These are phyloP conservation scores for Phyllostomus hastatus DNA, from an alignment of 2,113 vertebrate genomes.

Conservation along the genomic window DNA sequence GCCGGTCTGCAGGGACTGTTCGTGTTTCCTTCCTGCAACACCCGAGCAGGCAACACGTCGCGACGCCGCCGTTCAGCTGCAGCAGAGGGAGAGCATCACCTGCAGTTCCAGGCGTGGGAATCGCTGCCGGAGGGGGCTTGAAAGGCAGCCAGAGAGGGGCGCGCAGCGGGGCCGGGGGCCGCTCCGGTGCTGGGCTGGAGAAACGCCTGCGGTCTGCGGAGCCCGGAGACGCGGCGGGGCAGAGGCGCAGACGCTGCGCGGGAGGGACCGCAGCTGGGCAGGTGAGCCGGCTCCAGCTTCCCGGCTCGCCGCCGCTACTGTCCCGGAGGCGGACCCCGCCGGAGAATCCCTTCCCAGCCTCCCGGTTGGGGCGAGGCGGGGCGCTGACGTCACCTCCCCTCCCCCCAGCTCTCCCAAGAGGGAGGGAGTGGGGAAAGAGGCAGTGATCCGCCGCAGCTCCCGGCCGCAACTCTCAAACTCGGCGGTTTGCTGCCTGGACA, in stretches of 20 bases:
- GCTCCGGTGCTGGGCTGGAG: background rate
- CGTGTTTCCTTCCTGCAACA: background rate
- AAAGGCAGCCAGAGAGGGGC: background rate
- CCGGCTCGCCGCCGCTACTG: background rate
- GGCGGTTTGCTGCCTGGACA: slow-evolving; percentile 77
- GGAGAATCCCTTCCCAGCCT: background rate
- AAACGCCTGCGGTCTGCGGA: background rate
- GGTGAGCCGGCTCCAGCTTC: background rate
- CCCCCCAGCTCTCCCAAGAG: slow-evolving; percentile 37
- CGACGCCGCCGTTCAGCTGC: slow-evolving; percentile 29
- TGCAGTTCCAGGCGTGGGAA: slow-evolving; percentile 50
- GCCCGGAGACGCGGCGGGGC: background rate
- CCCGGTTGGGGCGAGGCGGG: slow-evolving; percentile 57
- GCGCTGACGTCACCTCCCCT: slow-evolving; percentile 72
- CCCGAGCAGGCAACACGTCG: background rate
- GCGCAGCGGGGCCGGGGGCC: background rate
- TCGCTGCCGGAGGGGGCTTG: background rate
- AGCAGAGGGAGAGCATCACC: slow-evolving; percentile 48
- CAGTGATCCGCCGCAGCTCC: slow-evolving; percentile 65
- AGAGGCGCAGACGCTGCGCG: background rate
- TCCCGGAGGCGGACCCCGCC: background rate
- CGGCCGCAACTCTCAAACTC: slow-evolving; percentile 71
- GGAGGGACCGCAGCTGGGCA: background rate
- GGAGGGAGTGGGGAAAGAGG: slow-evolving; percentile 49
- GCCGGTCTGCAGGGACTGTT: background rate